Evolutionary conservation across 2,888 invertebrate genomes (phyloP), one percentile per base, ranked within the genome.

Genomic region (Lypha dubia): DNA sequence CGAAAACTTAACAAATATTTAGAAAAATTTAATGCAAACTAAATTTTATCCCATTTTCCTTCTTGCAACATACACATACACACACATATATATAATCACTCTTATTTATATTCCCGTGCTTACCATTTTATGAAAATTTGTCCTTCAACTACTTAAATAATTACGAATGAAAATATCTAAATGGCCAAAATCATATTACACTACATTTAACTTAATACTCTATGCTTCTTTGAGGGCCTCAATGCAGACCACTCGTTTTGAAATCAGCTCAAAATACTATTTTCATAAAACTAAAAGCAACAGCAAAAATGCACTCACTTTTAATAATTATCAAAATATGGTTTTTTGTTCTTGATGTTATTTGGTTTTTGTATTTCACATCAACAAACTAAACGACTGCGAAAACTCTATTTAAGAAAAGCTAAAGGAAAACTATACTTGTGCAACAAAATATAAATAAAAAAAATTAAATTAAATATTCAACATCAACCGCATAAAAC

Each of bases 241-340:
- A 51, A 1, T 53, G 13, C 24, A 15, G 28, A 28, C 53, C 28
- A 53, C 15, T 62, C 38, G n/a, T 38, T 38, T 38, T 8, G 3
- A 28, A 46, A 15, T 3, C 15, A 49, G 20, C 7, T n/a, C 8
- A 44, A 60, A 68, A 68, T 46, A 1, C 5, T 20, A 38, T 32
- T n/a, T n/a, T n/a, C n/a, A n/a, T n/a, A n/a, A 63, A 41, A 1
- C n/a, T 41, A 28, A 60, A 60, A 62, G 44, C 73, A 62, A 51
- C 71, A 79, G 15, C 15, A 32, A 79, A n/a, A 79, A 38, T 24
- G 22, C 22, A 73, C 20, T 56, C 70, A 63, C 70, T 79, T 79
- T 20, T 15, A 65, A 71, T 71, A 53, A 71, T 79, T 58, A 71
- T 71, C 13, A 60, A 77, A 60, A 68, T 51, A 28, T 46, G 24